Conservation (phyloP, 2,888 invertebrate genomes). For the Drosophila mettleri region DNA sequence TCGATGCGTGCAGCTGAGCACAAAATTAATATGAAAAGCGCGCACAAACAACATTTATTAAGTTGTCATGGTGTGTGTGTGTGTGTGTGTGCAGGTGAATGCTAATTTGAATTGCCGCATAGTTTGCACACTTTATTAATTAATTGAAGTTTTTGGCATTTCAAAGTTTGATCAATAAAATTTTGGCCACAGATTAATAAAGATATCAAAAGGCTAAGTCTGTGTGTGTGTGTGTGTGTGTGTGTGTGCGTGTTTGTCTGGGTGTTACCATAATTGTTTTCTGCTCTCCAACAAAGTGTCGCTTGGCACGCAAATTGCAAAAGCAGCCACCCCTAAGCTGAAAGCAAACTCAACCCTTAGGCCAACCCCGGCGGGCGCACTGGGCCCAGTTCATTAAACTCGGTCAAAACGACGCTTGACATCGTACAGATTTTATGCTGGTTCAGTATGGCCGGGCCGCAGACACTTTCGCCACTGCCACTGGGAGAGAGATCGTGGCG, state of each 20-base stretch:
- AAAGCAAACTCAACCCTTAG: conserved; percentile 6
- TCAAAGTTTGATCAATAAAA: conserved; percentile 82
- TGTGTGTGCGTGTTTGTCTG: conserved; percentile 14
- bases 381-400: conserved; percentile 59
- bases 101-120: conserved; percentile 52
- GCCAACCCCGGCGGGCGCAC: background rate
- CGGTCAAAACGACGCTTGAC: conserved; percentile 31
- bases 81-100: conserved; percentile 40
- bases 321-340: conserved; percentile 15
- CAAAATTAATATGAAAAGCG: conserved; percentile 54
- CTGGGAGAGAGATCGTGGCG: conserved; percentile 13
- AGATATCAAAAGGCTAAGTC: conserved; percentile 13
- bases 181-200: conserved; percentile 65
- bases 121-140: conserved; percentile 57
- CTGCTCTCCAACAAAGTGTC: conserved; percentile 62
- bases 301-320: conserved; percentile 68
- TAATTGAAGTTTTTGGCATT: conserved; percentile 65
- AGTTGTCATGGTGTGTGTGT: conserved; percentile 32
- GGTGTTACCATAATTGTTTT: conserved; percentile 72
- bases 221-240: conserved; percentile 1
- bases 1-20: conserved; percentile 27
- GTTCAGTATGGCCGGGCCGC: conserved; percentile 44
- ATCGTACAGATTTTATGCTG: conserved; percentile 58
- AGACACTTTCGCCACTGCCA: conserved; percentile 51
- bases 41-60: conserved; percentile 38